phyloP scores from a whole-genome alignment of 2,113 vertebrate species.

The Montifringilla adamsi region DNA sequence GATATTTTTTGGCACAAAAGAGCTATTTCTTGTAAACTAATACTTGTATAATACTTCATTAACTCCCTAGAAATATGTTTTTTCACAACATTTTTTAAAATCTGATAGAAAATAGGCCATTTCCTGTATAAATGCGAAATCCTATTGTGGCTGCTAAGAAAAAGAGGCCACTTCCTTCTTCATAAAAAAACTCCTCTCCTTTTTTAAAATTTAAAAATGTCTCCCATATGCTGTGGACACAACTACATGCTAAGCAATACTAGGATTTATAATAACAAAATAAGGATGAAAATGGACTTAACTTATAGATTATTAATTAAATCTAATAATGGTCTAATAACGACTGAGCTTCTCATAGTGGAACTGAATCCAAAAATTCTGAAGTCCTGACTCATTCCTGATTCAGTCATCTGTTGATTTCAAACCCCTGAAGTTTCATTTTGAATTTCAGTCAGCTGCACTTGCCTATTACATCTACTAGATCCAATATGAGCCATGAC shows the following conservation, averaged over 20 bases:
- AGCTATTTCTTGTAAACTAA: neutral
- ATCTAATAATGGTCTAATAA: neutral
- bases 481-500: neutral
- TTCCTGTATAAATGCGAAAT: neutral
- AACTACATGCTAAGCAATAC: neutral
- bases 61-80: neutral
- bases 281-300: neutral
- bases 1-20: neutral
- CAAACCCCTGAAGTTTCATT: neutral
- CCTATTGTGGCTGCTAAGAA: neutral
- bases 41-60: neutral
- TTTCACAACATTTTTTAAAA: neutral
- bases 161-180: neutral
- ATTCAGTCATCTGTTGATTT: neutral
- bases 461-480: neutral
- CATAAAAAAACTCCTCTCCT: neutral
- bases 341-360: neutral
- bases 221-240: neutral
- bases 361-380: neutral
- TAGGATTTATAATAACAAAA: neutral
- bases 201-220: neutral
- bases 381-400: neutral
- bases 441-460: neutral
- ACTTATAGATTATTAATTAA: neutral
- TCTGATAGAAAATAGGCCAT: neutral